phyloP scores from a whole-genome alignment of 35 echinoderm and acorn worm species.

The Apostichopus japonicus region DNA sequence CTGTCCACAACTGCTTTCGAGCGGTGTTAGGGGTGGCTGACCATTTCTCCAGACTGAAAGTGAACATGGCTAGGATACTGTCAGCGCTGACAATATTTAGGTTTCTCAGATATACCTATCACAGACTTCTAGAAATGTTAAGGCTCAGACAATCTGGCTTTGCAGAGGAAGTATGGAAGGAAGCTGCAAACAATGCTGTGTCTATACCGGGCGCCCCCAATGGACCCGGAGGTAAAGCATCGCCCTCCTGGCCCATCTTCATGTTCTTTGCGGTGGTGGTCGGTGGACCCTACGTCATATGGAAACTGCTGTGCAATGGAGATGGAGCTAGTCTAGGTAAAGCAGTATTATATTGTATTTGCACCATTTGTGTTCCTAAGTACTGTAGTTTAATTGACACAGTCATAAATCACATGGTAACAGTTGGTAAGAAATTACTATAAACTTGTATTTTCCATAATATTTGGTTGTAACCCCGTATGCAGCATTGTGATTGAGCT shows the following conservation, averaged over 20 bases:
- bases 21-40: slow-evolving; percentile 93
- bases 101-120: slow-evolving; percentile 75
- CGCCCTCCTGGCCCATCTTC: slow-evolving; percentile 93
- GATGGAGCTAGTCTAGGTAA: slow-evolving; percentile 42
- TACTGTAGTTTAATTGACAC: neutral
- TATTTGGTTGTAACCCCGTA: too few species aligned
- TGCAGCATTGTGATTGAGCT: too few species aligned
- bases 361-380: neutral
- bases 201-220: neutral
- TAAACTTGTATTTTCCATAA: too few species aligned
- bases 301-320: slow-evolving; percentile 84
- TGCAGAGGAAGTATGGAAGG: slow-evolving; percentile 88
- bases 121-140: slow-evolving; percentile 70
- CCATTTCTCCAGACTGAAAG: slow-evolving; percentile 93
- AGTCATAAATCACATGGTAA: too few species aligned
- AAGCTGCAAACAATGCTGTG: slow-evolving; percentile 59
- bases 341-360: neutral
- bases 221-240: neutral
- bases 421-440: too few species aligned
- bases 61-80: slow-evolving; percentile 84
- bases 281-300: slow-evolving; percentile 94
- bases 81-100: slow-evolving; percentile 83
- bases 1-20: slow-evolving; percentile 95
- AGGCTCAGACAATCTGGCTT: slow-evolving; percentile 63
- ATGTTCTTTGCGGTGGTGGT: slow-evolving; percentile 97